Percentiles rank a stretch among this genome's conserved stretches.
These are phyloP conservation scores for Lathamus discolor DNA, from an alignment of 2,113 vertebrate genomes.

Conservation along the genomic window DNA sequence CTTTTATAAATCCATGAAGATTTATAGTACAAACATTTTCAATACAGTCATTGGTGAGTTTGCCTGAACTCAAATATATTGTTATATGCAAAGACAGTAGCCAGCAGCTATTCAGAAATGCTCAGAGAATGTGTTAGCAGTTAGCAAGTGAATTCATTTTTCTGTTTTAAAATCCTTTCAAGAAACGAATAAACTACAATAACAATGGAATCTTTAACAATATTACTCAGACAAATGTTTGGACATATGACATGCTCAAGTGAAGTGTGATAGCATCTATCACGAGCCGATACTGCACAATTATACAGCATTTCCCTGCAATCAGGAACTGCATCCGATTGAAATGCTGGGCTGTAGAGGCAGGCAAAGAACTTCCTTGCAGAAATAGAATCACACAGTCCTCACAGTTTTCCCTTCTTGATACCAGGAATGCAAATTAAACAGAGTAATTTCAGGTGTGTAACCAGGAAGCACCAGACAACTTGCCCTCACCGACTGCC, in stretches of 20 bases:
- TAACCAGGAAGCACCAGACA: background rate
- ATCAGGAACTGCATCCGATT: background rate
- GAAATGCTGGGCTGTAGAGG: background rate
- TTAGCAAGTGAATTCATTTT: background rate
- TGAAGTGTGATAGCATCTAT: background rate
- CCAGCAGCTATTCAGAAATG: background rate
- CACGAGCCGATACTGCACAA: background rate
- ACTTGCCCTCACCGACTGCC: background rate
- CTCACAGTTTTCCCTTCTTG: background rate
- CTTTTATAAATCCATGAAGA: background rate
- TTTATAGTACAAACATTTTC: background rate
- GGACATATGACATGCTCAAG: background rate
- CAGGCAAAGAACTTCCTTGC: background rate
- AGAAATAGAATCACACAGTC: background rate
- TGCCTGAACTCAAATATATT: background rate
- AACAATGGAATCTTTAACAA: background rate
- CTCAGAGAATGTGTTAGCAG: background rate
- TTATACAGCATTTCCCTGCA: background rate
- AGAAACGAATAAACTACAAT: background rate
- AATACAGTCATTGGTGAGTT: background rate
- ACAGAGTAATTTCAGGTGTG: background rate
- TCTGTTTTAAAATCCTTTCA: constrained; percentile 22
- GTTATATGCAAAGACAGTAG: background rate
- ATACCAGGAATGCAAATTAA: background rate
- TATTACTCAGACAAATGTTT: constrained; percentile 12